Evolutionary conservation across 2,888 invertebrate genomes (phyloP), one percentile per base, ranked within the genome.

Genomic region (Papilio gigon): DNA sequence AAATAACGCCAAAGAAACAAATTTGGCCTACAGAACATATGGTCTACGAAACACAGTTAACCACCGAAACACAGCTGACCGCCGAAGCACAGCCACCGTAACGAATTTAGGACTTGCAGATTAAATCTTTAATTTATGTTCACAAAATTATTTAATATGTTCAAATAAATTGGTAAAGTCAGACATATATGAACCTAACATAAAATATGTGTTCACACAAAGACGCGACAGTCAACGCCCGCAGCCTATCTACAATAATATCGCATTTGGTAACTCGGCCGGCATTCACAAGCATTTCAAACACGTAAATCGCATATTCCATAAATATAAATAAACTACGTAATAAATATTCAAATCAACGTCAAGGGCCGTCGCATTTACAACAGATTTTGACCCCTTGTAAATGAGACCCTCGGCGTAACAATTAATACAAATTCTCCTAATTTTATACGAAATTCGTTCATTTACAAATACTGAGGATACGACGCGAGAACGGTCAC

Each of bases 241-340:
- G 33, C 9, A 27, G 47, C 50, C 66, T 27, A 30, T n/a, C 50
- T 63, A 68, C 33, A 35, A 62, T 61, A 61, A 62, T 63, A 67
- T 63, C 63, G 63, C 56, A 63, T 61, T 14, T 63, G 68, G 68
- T 68, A 68, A 63, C 63, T 44, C 40, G 22, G 30, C 17, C 27
- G 40, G 65, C 56, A 40, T 60, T 60, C 17, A 53, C 53, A 64
- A 53, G 40, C 53, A 22, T 53, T 53, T 37, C 25, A 53, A 53
- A 37, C 64, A 37, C 40, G n/a, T 22, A 40, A 17, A 65, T 42
- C 22, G 30, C 40, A 25, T 56, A 25, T 12, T 35, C 11, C 0
- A 27, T 37, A 9, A 37, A 64, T 58, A 47, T 58, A 58, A 56
- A 42, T 20, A 44, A 44, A 33, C 30, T 30, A 35, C 20, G 20